Conservation (phyloP, 2,113 vertebrate species). For the Hippocampus barbouri region DNA sequence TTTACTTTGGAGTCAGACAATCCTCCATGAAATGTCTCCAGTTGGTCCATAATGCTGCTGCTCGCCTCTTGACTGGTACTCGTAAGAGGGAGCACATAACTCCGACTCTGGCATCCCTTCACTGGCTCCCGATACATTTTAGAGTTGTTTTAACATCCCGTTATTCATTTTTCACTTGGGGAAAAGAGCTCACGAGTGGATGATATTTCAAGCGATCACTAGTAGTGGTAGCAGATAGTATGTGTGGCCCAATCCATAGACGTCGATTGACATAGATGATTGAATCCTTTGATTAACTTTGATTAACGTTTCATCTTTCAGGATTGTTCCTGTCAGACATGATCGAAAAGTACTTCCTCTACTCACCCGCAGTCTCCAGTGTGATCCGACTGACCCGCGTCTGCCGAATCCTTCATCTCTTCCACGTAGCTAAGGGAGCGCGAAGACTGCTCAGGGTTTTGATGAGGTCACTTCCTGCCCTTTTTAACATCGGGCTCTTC, state of each 20-base stretch:
- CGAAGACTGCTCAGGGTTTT: slow-evolving; percentile 92
- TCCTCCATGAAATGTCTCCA: too few species aligned
- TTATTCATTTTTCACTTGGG: too few species aligned
- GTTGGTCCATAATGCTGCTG: too few species aligned
- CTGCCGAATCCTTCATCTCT: slow-evolving; percentile 86
- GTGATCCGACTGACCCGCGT: slow-evolving; percentile 93
- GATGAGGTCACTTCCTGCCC: slow-evolving; percentile 97
- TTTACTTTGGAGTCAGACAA: too few species aligned
- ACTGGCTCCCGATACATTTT: too few species aligned
- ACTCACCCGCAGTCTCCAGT: slow-evolving; percentile 86
- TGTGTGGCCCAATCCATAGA: background rate
- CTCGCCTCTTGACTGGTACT: too few species aligned
- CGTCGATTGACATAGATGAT: too few species aligned
- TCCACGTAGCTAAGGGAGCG: slow-evolving; percentile 91
- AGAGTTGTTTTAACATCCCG: too few species aligned
- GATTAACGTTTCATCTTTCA: slow-evolving; percentile 43
- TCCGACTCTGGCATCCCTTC: too few species aligned
- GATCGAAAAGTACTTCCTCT: slow-evolving; percentile 92
- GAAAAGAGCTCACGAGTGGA: too few species aligned
- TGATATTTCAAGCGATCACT: too few species aligned
- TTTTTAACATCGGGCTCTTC: slow-evolving; percentile 94
- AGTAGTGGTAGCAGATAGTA: background rate
- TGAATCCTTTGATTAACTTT: background rate
- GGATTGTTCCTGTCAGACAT: slow-evolving; percentile 87
- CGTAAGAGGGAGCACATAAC: too few species aligned